phyloP scores from a whole-genome alignment of 2,888 invertebrate genomes.

The Hoplodrina blanda region DNA sequence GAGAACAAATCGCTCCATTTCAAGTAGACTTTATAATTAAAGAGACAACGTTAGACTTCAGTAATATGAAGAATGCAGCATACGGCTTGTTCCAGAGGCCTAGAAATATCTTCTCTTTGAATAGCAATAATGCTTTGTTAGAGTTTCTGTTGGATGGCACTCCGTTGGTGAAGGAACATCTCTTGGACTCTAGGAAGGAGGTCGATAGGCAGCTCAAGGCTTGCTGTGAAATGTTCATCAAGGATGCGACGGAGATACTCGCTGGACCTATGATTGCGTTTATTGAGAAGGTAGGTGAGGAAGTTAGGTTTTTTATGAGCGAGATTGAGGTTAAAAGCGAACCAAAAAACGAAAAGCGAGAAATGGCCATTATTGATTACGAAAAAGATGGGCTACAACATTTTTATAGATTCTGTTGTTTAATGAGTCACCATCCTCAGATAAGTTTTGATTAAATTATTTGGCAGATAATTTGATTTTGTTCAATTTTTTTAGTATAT shows the following conservation, averaged over 20 bases:
- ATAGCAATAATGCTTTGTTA: constrained; percentile 96
- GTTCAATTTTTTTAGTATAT: too few relatives aligned
- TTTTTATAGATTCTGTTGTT: too few relatives aligned
- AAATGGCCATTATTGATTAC: too few relatives aligned
- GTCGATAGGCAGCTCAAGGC: constrained; percentile 98
- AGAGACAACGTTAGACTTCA: constrained; percentile 98
- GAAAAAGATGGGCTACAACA: too few relatives aligned
- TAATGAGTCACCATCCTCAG: too few relatives aligned
- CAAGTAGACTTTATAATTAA: constrained; percentile 98
- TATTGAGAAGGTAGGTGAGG: constrained; percentile 92
- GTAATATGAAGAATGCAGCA: constrained; percentile 97
- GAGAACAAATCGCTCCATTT: constrained; percentile 99
- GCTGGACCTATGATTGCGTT: constrained; percentile 94
- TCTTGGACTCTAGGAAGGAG: constrained; percentile 98
- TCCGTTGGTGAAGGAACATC: constrained; percentile 97
- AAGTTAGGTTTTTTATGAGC: not conserved
- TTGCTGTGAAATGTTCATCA: constrained; percentile 97
- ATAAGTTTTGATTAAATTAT: too few relatives aligned
- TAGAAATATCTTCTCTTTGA: constrained; percentile 96
- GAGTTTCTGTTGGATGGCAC: constrained; percentile 98
- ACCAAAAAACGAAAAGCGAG: too few relatives aligned
- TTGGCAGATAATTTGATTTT: too few relatives aligned
- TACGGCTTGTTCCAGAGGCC: constrained; percentile 94
- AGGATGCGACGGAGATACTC: constrained; percentile 93
- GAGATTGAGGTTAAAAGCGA: not conserved